These are phyloP conservation scores for Caenorhabditis virilis DNA, from an alignment of 2,888 invertebrate species.

Conservation along the genomic window DNA sequence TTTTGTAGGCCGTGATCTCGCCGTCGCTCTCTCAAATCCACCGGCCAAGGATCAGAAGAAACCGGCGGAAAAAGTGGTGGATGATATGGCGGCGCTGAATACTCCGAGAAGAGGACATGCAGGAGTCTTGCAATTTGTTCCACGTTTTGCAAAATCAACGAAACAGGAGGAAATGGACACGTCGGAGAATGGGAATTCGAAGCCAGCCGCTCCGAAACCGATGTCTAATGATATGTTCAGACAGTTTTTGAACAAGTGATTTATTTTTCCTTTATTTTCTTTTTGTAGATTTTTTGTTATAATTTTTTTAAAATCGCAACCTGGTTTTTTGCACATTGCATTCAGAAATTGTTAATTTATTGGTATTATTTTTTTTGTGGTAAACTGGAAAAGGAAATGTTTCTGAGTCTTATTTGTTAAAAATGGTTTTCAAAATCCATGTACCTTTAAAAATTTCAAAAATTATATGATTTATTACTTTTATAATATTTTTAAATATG, in stretches of 20 bases:
- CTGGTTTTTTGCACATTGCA: not conserved
- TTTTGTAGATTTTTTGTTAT: too few relatives aligned
- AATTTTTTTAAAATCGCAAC: not conserved
- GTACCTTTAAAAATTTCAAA: too few relatives aligned
- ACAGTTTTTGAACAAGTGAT: slow-evolving; percentile 10
- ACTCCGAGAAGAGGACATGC: slow-evolving; percentile 14
- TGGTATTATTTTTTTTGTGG: not conserved
- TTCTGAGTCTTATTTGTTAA: not conserved
- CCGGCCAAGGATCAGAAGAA: slow-evolving; percentile 31
- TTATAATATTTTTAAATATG: not conserved
- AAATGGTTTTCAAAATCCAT: not conserved
- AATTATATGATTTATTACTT: not conserved
- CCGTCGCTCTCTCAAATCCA: slow-evolving; percentile 51
- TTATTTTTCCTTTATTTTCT: not conserved
- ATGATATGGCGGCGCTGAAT: not conserved
- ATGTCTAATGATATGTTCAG: slow-evolving; percentile 14
- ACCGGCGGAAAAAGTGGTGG: not conserved
- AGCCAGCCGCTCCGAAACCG: slow-evolving; percentile 3
- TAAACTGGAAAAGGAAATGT: not conserved
- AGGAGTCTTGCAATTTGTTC: slow-evolving; percentile 18
- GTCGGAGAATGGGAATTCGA: not conserved
- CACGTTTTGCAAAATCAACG: too few relatives aligned
- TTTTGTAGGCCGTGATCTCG: slow-evolving; percentile 33
- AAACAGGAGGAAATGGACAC: too few relatives aligned
- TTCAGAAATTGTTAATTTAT: not conserved